Percentiles rank a stretch among this genome's conserved stretches.
Conservation (phyloP, 2,797 vertebrate genomes). For the Typhlichthys subterraneus region DNA sequence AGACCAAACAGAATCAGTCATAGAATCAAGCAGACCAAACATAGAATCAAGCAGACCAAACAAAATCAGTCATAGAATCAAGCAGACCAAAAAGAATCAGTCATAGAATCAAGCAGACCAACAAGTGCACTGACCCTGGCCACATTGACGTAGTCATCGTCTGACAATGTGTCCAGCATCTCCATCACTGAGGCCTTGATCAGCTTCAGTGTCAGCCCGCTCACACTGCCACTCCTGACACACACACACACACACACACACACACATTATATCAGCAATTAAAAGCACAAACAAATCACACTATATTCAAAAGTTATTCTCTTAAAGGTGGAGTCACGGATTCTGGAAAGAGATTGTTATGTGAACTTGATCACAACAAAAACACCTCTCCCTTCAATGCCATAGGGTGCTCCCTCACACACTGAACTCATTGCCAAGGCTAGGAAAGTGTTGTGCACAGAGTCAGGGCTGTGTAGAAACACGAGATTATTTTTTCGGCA, state of each 20-base stretch:
- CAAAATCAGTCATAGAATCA: neutral
- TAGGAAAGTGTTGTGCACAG: no score
- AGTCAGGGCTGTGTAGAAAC: no score
- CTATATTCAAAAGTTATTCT: no score
- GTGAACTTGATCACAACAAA: no score
- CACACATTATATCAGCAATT: neutral
- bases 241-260: constrained; percentile 10
- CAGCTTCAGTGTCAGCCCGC: constrained; percentile 94
- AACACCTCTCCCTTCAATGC: no score
- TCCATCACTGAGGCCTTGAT: constrained; percentile 97
- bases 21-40: neutral
- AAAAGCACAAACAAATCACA: neutral
- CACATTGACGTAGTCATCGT: constrained; percentile 96
- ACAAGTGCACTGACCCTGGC: constrained; percentile 84
- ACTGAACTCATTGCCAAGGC: no score
- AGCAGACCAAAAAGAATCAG: neutral
- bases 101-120: neutral
- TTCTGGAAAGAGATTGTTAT: no score
- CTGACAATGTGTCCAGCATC: constrained; percentile 96
- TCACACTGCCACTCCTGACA: constrained; percentile 94
- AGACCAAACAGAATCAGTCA: neutral
- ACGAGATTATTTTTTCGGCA: no score
- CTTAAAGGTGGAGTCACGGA: no score
- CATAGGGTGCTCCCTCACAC: no score
- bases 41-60: neutral